Evolutionary conservation across 2,888 invertebrate genomes (phyloP), one percentile per base, ranked within the genome.

Genomic region (Drosophila atripex): DNA sequence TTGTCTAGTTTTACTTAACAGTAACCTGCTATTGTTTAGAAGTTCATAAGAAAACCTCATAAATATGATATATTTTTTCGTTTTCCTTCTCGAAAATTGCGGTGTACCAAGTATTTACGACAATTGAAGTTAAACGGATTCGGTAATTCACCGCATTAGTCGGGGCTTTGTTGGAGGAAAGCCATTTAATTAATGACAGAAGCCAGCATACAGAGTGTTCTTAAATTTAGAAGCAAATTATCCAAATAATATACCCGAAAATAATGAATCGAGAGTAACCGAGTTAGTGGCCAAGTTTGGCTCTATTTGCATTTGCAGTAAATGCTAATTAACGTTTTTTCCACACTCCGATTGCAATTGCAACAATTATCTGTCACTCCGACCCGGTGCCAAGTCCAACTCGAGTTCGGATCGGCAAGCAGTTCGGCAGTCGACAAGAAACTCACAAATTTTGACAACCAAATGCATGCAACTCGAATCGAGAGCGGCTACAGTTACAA

Each of bases 401-500:
- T 46, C 30, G 25, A 14, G n/a, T 35, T 43, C 53, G 49, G 35
- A 54, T 61, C n/a, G 30, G n/a, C 32, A 12, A 66, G 60, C 59
- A 55, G 58, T 41, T 65, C 11, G 25, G 14, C 32, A 12, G 70
- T 63, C 59, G 60, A 60, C 45, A 58, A 56, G 63, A 35, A 59
- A 54, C 64, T 64, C 47, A 64, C 70, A 50, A 68, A 21, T 54
- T 71, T 77, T 86, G 80, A 84, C 80, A 80, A 71, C 47, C 73
- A 69, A 86, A 84, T 86, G 23, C 77, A 73, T 61, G 73, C 63
- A 71, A 60, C 61, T 18, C 55, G 64, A 80, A 73, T 75, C 75
- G 80, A 65, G 84, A 86, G 69, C 84, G 68, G 64, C 64, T 55
- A 43, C 35, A 61, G 55, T 66, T 77, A 71, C 76, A 86, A 80